Conservation (phyloP, 2,888 invertebrate species). For the Athrips mouffetella region DNA sequence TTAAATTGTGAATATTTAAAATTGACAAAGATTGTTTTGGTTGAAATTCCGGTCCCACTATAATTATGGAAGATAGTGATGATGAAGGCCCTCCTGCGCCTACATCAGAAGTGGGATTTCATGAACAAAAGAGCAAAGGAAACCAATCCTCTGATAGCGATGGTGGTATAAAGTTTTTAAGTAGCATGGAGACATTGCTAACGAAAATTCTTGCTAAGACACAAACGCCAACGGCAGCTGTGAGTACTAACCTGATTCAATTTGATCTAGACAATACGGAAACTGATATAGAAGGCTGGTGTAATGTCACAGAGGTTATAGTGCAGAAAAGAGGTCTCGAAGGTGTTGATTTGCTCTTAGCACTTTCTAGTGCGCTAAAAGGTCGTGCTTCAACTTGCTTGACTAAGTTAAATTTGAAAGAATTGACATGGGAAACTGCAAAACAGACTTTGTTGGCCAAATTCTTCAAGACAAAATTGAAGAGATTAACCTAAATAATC, state of each 20-base stretch:
- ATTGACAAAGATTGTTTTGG: no score
- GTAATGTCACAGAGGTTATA: conserved; percentile 23
- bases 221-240: neutral
- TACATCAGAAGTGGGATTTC: conserved; percentile 8
- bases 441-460: conserved; percentile 18
- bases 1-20: no score
- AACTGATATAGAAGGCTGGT: conserved; percentile 29
- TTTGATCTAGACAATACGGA: conserved; percentile 27
- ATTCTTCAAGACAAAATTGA: conserved; percentile 22
- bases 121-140: neutral
- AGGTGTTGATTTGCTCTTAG: conserved; percentile 20
- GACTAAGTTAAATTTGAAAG: conserved; percentile 12
- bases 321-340: conserved; percentile 19
- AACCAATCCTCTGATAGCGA: neutral
- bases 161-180: neutral
- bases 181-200: neutral
- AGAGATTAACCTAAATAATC: no score
- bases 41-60: no score
- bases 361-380: conserved; percentile 14
- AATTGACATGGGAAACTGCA: conserved; percentile 17
- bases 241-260: conserved; percentile 14
- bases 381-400: conserved; percentile 16
- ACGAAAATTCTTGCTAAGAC: neutral
- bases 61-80: no score
- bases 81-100: no score